Base-by-base conservation (phyloP, 2,888 invertebrate genomes). In the Orthosia incerta region DNA sequence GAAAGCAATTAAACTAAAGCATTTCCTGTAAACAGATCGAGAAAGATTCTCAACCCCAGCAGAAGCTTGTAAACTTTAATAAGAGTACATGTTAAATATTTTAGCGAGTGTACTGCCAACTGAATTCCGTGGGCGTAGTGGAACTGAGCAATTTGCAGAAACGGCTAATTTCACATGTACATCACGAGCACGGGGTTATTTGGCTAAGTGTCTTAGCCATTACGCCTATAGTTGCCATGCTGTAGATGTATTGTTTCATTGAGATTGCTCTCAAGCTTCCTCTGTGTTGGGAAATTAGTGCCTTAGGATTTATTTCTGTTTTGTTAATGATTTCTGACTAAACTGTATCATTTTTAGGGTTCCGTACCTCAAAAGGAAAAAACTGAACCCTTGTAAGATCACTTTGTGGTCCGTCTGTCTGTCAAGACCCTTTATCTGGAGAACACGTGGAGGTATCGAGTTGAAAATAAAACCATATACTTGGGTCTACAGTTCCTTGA, bases 81-180 rank as follows among this genome's bases (percentile, higher is more conserved):
- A 88, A 84, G 84, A 84, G 77, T 83, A 80, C 83, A 85, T 64
- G 83, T 82, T 89, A 85, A 88, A 89, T 87, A 87, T 82, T 90
- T 88, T 80, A 89, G 80, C 56, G 69, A 74, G 73, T 72, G 71
- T 71, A 74, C 76, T 71, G 76, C 73, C 68, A 71, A 63, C 69
- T 71, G 77, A 46, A 73, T 80, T 73, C 73, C 63, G 65, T 59
- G 53, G 70, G 68, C 73, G 78, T 74, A 71, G 68, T 79, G 79
- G 82, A 80, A 89, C 87, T 86, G 88, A 85, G 82, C 84, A 88
- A 88, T 89, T 88, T 86, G 79, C 80, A 80, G 86, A 82, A 87
- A 85, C 83, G 79, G 83, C 85, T 89, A 88, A 89, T 89, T 89
- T 86, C 75, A 76, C 69, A 80, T 79, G 79, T 77, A 75, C 76